Evolutionary conservation across 2,113 vertebrate species (phyloP), one percentile per base, ranked within the genome.

Genomic region (Lepus timidus): DNA sequence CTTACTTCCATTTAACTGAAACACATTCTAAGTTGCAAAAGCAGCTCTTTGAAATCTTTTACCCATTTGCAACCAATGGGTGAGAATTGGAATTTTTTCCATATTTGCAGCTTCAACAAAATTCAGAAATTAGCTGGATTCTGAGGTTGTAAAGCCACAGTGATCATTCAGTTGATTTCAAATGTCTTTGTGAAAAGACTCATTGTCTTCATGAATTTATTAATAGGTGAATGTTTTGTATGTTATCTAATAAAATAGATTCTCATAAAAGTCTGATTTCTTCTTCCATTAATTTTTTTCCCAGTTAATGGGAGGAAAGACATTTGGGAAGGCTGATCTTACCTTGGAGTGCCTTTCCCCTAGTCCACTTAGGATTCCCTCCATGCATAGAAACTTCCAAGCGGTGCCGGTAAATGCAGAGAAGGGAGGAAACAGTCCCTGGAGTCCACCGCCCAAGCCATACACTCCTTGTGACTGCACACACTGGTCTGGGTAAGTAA

Each of bases 71-170:
- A 83, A 73, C 52, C 83, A 51, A 58, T 58, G 62, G 29, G 2
- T 13, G 39, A n/a, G 5, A 23, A 55, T 49, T 91, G 29, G 44
- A 93, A 91, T 55, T 67, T 88, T 79, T 20, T 29, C 71, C 88
- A 67, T 78, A 84, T 71, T 91, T 91, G 19, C 29, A 84, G 33
- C n/a, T 33, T 76, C 71, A 78, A 73, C 29, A 65, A 83, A 87
- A 71, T 65, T 91, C 19, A 88, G 71, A 94, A 86, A 71, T 51
- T 29, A 91, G n/a, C 25, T 49, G 22, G 22, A 62, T 93, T 76
- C 71, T 73, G 52, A 51, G 78, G 9, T 49, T 83, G 49, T 27
- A 58, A 58, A 87, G 29, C 29, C 17, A 65, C 44, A 73, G 1
- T 22, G 4, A 55, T 39, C n/a, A 87, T 36, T 70, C 49, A 64